Evolutionary conservation across 2,797 vertebrate genomes (phyloP), one percentile per base, ranked within the genome.

Genomic region (Philypnodon macrostomus): DNA sequence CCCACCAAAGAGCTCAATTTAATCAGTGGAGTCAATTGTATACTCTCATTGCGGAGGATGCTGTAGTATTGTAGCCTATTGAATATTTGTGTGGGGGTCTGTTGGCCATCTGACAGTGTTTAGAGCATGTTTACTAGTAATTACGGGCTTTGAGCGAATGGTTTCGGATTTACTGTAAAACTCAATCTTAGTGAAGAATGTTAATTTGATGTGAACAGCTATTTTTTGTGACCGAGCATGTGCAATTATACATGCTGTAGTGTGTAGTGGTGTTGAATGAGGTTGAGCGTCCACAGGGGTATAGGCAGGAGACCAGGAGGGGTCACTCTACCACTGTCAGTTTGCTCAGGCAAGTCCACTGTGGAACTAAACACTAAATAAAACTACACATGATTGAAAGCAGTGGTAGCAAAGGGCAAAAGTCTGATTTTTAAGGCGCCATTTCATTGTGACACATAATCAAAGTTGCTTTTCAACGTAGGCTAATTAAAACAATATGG

Each of bases 301-400:
- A n/a, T n/a, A 68, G 73, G 60, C 51, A 53, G 60, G 59, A 75
- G 57, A 81, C 84, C 85, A 86, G 84, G 85, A 86, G 85, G 80
- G 85, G 85, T 86, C 85, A 85, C 70, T 82, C 77, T 85, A 81
- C 42, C 53, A 60, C 81, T 71, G 60, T 57, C 63, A 23, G n/a
- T n/a, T 81, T 14, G 8, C 46, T 48, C 24, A 16, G 33, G 9
- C 14, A 33, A 47, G 38, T 17, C 55, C 33, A 41, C 56, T 66
- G 34, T 60, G 51, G 27, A 30, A 27, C 0, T 15, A 30, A 5
- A 3, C 39, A 23, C 39, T 14, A 33, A 55, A 31, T 9, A 17
- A 30, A 32, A 9, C 27, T 42, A 29, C 40, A 42, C 1, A 1
- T 33, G 17, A 19, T 44, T 44, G n/a, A 44, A 11, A 44, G 41